Evolutionary conservation across 2,888 invertebrate genomes (phyloP).

Genomic region (Ormyrus labotus): DNA sequence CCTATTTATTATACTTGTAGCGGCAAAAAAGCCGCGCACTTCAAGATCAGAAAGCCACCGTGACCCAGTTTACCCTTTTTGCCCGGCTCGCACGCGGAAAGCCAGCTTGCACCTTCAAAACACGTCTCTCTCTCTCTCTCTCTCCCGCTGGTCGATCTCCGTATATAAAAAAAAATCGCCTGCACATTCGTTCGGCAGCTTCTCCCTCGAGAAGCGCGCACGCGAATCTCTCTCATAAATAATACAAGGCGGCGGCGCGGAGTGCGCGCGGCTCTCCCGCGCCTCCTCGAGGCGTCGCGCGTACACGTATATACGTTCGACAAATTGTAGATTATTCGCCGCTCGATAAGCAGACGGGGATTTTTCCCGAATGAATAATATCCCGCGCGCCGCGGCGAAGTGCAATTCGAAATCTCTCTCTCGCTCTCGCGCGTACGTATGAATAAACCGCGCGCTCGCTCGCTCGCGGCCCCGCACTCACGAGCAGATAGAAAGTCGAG

Average conservation of each 20-base stretch:
- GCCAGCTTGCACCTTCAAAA: too few species aligned
- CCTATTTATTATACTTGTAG: too few species aligned
- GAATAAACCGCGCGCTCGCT: slow-evolving; percentile 28
- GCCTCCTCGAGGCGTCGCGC: not conserved
- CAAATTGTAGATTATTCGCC: slow-evolving; percentile 49
- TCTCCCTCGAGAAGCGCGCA: too few species aligned
- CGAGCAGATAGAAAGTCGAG: slow-evolving; percentile 54
- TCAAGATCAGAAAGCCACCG: too few species aligned
- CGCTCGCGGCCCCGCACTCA: not conserved
- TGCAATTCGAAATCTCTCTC: slow-evolving; percentile 42
- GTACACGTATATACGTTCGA: slow-evolving; percentile 20
- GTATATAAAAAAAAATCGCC: too few species aligned
- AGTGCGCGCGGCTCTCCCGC: not conserved
- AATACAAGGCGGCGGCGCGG: slow-evolving; percentile 18
- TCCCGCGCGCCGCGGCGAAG: not conserved
- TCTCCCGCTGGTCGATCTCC: too few species aligned
- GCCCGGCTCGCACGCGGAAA: too few species aligned
- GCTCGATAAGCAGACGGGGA: slow-evolving; percentile 1
- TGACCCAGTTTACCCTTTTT: too few species aligned
- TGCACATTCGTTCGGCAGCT: too few species aligned
- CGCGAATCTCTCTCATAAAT: slow-evolving; percentile 34
- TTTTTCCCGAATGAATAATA: slow-evolving; percentile 39
- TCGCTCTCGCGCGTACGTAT: slow-evolving; percentile 6
- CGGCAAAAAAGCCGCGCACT: too few species aligned
- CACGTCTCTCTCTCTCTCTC: too few species aligned